Percentiles rank a stretch among this genome's conserved stretches.
These are phyloP conservation scores for Schizotus pectinicornis DNA, from an alignment of 2,888 invertebrate species.

Conservation along the genomic window DNA sequence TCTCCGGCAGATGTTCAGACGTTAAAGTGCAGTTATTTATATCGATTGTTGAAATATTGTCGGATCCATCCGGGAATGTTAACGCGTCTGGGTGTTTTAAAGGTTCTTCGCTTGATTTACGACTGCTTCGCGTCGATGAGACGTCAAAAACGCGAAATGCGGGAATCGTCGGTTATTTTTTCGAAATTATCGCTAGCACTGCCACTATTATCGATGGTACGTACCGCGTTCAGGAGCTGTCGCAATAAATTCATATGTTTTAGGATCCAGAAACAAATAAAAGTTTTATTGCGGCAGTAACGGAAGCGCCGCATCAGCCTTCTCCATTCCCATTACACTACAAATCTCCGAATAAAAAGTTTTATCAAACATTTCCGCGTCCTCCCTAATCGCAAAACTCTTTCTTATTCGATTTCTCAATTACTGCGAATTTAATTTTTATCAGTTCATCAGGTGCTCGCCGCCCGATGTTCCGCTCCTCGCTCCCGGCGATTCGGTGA, in stretches of 20 bases:
- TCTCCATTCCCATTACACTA: constrained; percentile 6
- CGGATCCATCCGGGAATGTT: constrained; percentile 22
- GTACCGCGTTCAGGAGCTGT: constrained; percentile 1
- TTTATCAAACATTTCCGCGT: constrained; percentile 12
- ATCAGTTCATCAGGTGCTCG: constrained; percentile 15
- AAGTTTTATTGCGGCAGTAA: constrained; percentile 10
- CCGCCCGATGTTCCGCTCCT: constrained; percentile 14
- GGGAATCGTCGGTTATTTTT: background rate
- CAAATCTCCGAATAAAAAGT: constrained; percentile 11
- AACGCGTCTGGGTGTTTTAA: constrained; percentile 19
- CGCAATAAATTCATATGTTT: constrained; percentile 17
- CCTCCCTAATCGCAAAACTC: too few relatives aligned
- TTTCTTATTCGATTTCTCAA: constrained; percentile 14
- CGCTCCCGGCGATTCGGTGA: constrained; percentile 2
- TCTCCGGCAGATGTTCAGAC: constrained; percentile 44
- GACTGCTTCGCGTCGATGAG: constrained; percentile 21
- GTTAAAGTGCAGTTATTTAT: constrained; percentile 45
- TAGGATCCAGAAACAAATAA: constrained; percentile 17
- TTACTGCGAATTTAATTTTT: constrained; percentile 20
- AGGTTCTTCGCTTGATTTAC: constrained; percentile 24
- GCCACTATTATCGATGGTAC: background rate
- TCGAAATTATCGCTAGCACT: background rate
- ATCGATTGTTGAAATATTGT: constrained; percentile 39
- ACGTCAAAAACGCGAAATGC: constrained; percentile 16
- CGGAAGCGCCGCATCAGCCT: constrained; percentile 13